Percentiles rank a stretch among this genome's conserved stretches.
These are phyloP conservation scores for Dynastes maya DNA, from an alignment of 2,888 invertebrate species.

Conservation along the genomic window DNA sequence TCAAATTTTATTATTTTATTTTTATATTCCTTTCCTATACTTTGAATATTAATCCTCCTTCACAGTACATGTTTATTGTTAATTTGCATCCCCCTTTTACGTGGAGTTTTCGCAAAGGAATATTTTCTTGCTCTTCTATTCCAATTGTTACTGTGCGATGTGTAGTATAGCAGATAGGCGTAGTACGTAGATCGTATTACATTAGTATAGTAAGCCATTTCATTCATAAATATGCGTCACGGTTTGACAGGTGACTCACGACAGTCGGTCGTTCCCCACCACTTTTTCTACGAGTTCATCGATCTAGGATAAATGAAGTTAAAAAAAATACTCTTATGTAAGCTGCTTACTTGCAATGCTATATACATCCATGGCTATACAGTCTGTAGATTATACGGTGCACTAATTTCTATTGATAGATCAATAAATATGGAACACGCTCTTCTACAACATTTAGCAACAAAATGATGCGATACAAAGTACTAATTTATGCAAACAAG, in stretches of 20 bases:
- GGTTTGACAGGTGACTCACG: slow-evolving; percentile 48
- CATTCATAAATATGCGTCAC: slow-evolving; percentile 47
- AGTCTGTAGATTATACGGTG: background rate
- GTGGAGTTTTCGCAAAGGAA: no score
- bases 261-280: slow-evolving; percentile 12
- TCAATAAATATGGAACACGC: background rate
- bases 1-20: no score
- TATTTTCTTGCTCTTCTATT: no score
- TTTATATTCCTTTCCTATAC: no score
- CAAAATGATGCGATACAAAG: background rate
- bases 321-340: slow-evolving; percentile 25
- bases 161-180: slow-evolving; percentile 39
- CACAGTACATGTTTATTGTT: no score
- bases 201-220: slow-evolving; percentile 26
- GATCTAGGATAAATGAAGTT: slow-evolving; percentile 35
- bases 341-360: background rate
- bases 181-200: slow-evolving; percentile 1
- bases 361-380: no score
- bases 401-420: background rate
- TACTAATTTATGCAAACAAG: slow-evolving; percentile 16
- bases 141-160: background rate
- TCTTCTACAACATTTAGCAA: background rate
- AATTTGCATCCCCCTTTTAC: no score
- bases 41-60: no score
- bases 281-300: slow-evolving; percentile 41